Evolutionary conservation across 2,797 vertebrate genomes (phyloP), one percentile per base, ranked within the genome.

Genomic region (Coilia nasus): DNA sequence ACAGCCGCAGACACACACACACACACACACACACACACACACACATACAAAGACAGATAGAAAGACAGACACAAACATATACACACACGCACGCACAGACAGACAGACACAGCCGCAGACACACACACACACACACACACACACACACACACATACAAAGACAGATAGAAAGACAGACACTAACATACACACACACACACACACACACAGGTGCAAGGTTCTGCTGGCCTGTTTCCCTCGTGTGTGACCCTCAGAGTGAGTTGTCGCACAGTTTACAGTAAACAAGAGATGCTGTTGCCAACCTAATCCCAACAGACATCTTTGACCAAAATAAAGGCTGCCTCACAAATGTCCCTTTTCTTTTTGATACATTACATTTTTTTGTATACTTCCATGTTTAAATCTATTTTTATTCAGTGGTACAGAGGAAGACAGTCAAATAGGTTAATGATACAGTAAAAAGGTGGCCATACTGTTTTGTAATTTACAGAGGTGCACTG

Each of bases 241-340:
- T 28, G 67, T 19, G 11, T 35, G 67, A 35, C 14, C 31, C 67
- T 15, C 3, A 75, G 67, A 41, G 28, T 28, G 28, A 31, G 28
- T 28, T 35, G 28, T 75, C 28, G 28, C 25, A 19, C 35, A 75
- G 67, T 75, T 75, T 31, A 75, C 67, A 6, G 67, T 75, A 75
- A 75, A 75, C 67, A 75, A 35, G 67, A 75, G 28, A 35, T 35
- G 67, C 67, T 75, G 3, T 31, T 75, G 67, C 31, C 67, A 31
- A 75, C 28, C 67, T 75, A 19, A 19, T 75, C 67, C 67, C 67
- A 35, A 75, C 28, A 35, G 28, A 31, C 67, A 75, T 35, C 67
- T 35, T 28, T 6, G 31, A 19, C 67, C 31, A 17, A 75, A 75
- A 75, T 75, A 35, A 75, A 41, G 67, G 28, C 28, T 6, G 15